These are phyloP conservation scores for Gymnodraco acuticeps DNA, from an alignment of 2,797 vertebrate genomes.

Conservation along the genomic window DNA sequence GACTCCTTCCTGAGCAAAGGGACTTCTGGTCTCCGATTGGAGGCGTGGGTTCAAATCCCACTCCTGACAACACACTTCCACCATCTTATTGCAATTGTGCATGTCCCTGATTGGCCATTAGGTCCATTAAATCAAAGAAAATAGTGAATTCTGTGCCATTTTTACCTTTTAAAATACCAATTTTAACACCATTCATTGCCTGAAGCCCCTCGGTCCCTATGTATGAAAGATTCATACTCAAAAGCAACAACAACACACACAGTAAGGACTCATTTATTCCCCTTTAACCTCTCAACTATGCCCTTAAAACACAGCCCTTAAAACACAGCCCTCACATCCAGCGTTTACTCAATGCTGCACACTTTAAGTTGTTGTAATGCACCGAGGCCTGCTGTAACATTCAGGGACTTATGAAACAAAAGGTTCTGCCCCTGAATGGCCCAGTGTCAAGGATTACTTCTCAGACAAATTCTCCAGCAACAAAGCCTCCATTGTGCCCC, in stretches of 20 bases:
- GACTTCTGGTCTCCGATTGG: conserved; percentile 6
- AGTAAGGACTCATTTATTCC: neutral
- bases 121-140: too few species aligned
- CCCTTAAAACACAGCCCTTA: neutral
- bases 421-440: conserved; percentile 52
- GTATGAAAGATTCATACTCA: neutral
- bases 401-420: conserved; percentile 74
- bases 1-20: neutral
- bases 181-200: too few species aligned
- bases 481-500: conserved; percentile 75
- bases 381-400: conserved; percentile 60
- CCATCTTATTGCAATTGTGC: too few species aligned
- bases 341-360: neutral
- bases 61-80: too few species aligned
- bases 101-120: too few species aligned
- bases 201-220: neutral
- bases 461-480: conserved; percentile 73
- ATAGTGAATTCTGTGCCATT: too few species aligned
- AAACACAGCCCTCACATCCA: neutral
- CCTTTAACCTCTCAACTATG: conserved; percentile 18
- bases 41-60: conserved; percentile 6
- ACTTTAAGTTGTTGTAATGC: conserved; percentile 28
- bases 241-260: too few species aligned
- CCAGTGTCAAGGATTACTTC: conserved; percentile 78
- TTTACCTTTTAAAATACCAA: too few species aligned